A percentile compares a stretch with the other conserved stretches of the same genome.
Evolutionary conservation across 2,797 vertebrate genomes (phyloP).

Genomic region (Hemitrygon akajei): DNA sequence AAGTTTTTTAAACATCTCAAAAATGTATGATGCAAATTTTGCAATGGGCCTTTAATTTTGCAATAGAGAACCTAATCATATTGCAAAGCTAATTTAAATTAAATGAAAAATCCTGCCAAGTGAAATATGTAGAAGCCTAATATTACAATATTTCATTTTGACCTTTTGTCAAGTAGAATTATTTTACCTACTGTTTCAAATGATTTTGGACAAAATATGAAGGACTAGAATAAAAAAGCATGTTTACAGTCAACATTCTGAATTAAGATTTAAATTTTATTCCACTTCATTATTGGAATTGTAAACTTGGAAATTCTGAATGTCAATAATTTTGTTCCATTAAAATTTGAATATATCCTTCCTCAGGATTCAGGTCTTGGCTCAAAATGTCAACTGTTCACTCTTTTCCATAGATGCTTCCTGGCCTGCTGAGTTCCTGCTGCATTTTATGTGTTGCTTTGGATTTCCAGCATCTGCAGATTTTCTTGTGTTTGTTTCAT

Average conservation of each 20-base stretch:
- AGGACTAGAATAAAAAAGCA: neutral
- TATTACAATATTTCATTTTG: neutral
- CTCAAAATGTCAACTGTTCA: too few species aligned
- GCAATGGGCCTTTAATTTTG: neutral
- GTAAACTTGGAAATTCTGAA: neutral
- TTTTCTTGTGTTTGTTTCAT: too few species aligned
- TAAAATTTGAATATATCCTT: neutral
- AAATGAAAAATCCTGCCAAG: neutral
- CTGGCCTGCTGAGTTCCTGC: too few species aligned
- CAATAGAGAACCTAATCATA: neutral
- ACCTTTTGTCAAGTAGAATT: neutral
- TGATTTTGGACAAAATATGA: neutral
- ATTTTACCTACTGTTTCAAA: neutral
- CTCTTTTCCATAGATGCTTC: too few species aligned
- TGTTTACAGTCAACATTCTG: neutral
- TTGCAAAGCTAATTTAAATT: neutral
- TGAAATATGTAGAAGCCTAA: neutral
- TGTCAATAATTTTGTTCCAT: neutral
- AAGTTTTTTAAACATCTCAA: neutral
- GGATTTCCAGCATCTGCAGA: too few species aligned
- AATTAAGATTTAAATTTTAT: neutral
- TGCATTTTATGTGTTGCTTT: too few species aligned
- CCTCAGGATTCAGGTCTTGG: too few species aligned
- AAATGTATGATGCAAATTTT: neutral
- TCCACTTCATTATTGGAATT: neutral